Percentiles rank a stretch among this genome's conserved stretches.
phyloP scores from a whole-genome alignment of 2,797 vertebrate species.

The Falco biarmicus region DNA sequence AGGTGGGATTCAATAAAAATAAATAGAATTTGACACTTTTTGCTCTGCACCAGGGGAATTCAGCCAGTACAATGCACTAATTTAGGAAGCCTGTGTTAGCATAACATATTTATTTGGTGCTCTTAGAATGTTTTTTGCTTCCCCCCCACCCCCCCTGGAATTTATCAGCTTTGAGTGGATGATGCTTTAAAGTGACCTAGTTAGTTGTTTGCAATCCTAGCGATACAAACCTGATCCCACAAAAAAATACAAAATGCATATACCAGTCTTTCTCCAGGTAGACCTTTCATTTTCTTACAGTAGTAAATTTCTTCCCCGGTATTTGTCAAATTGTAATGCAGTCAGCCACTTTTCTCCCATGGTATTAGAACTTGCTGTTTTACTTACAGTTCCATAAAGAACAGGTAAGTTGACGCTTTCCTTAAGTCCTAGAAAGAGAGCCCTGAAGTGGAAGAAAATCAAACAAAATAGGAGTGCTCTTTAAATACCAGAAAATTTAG shows the following conservation, averaged over 20 bases:
- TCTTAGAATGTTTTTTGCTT: neutral
- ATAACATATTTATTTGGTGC: neutral
- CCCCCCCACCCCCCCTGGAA: neutral
- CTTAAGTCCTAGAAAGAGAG: neutral
- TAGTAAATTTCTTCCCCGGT: neutral
- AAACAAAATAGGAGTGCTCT: neutral
- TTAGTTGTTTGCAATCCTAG: conserved; percentile 9
- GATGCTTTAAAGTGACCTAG: conserved; percentile 13
- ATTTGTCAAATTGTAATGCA: conserved; percentile 1
- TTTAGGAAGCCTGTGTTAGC: conserved; percentile 6
- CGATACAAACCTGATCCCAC: neutral
- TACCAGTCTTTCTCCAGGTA: neutral
- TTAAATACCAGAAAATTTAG: neutral
- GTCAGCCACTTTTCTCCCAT: neutral
- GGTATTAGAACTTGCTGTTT: neutral
- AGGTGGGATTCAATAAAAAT: conserved; percentile 41
- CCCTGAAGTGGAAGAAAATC: neutral
- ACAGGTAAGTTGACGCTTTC: neutral
- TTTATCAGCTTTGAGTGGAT: neutral
- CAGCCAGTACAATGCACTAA: neutral
- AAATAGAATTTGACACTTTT: conserved; percentile 31
- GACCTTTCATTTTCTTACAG: neutral
- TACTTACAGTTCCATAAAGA: neutral
- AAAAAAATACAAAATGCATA: neutral
- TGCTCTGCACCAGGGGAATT: neutral